Conservation (phyloP, 2,888 invertebrate genomes). For the Scaptomyza caliginosa region DNA sequence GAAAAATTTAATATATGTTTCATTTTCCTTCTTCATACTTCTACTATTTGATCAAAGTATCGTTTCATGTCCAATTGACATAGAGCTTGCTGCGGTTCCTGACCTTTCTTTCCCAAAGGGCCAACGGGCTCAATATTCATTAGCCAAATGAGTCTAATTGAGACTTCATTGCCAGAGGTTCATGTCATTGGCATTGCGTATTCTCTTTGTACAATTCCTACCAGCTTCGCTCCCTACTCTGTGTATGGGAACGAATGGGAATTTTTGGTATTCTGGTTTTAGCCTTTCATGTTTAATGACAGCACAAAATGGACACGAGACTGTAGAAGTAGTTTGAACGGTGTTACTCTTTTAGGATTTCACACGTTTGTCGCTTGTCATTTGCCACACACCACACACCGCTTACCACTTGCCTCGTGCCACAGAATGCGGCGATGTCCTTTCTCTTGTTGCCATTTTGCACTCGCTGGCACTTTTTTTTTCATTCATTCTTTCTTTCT, state of each 20-base stretch:
- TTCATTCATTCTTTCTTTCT: no score
- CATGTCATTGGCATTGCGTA: constrained; percentile 28
- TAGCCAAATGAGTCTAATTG: constrained; percentile 48
- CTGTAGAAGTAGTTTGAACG: constrained; percentile 6
- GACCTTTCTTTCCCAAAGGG: constrained; percentile 13
- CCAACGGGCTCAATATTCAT: constrained; percentile 46
- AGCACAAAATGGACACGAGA: constrained; percentile 53
- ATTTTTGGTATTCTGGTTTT: constrained; percentile 39
- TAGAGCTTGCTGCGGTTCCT: constrained; percentile 39
- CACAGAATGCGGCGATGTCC: constrained; percentile 36
- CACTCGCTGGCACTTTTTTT: constrained; percentile 58
- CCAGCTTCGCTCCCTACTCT: not conserved
- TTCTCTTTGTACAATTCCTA: not conserved
- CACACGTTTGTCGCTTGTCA: constrained; percentile 62
- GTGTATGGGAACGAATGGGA: not conserved
- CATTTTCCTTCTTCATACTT: no score
- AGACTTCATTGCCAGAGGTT: constrained; percentile 26
- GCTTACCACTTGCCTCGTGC: constrained; percentile 3
- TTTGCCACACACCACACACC: constrained; percentile 25
- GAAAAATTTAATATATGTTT: no score
- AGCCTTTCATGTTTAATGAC: constrained; percentile 47
- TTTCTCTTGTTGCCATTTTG: constrained; percentile 56
- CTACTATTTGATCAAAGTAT: constrained; percentile 42
- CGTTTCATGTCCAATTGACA: constrained; percentile 50
- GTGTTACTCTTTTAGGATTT: constrained; percentile 57